These are phyloP conservation scores for Harpalus rubripes DNA, from an alignment of 2,888 invertebrate genomes.

Conservation along the genomic window DNA sequence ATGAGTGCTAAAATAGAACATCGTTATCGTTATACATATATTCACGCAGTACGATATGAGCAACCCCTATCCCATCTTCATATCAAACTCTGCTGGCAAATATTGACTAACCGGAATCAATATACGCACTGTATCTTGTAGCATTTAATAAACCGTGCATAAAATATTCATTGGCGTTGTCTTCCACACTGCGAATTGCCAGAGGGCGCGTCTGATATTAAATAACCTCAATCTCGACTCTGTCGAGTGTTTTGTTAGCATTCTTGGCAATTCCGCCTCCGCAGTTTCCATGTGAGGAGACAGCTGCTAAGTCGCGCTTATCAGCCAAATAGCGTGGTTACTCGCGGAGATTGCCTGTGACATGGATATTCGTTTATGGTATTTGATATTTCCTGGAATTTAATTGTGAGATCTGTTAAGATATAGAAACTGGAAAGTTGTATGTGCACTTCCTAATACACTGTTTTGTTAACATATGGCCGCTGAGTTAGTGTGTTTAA, in stretches of 20 bases:
- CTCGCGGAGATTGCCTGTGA: slow-evolving; percentile 10
- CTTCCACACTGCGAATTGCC: slow-evolving; percentile 19
- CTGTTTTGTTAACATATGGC: neutral
- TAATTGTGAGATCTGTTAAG: neutral
- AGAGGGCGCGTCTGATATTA: slow-evolving; percentile 16
- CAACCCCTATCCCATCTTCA: neutral
- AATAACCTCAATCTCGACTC: slow-evolving; percentile 23
- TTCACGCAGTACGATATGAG: no score
- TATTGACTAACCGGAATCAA: slow-evolving; percentile 54
- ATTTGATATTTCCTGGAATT: slow-evolving; percentile 40
- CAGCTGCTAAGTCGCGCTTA: slow-evolving; percentile 36
- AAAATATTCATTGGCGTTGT: slow-evolving; percentile 60
- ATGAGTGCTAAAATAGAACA: no score
- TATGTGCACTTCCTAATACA: neutral
- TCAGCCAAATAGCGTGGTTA: slow-evolving; percentile 19
- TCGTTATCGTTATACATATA: no score
- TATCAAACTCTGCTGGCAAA: slow-evolving; percentile 10
- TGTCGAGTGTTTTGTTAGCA: slow-evolving; percentile 14
- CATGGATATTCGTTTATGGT: slow-evolving; percentile 23
- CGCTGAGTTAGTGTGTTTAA: neutral
- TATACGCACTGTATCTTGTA: slow-evolving; percentile 42
- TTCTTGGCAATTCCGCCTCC: slow-evolving; percentile 1
- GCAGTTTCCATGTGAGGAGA: slow-evolving; percentile 22
- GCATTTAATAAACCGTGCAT: slow-evolving; percentile 54
- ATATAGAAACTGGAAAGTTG: neutral